phyloP scores from a whole-genome alignment of 1,140 invertebrate species.

The Aplysia californica region DNA sequence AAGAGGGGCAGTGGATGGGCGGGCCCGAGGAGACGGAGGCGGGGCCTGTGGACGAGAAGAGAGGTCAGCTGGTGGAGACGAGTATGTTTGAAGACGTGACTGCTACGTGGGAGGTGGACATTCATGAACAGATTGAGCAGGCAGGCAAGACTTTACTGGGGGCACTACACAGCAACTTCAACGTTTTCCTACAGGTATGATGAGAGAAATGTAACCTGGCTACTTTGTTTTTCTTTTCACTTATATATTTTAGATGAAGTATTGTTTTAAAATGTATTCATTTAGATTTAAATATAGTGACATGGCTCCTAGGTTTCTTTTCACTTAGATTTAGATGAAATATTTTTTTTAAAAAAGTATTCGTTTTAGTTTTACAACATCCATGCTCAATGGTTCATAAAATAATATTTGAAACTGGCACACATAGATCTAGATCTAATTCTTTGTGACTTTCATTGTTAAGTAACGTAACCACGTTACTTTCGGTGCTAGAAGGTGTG shows the following conservation, averaged over 20 bases:
- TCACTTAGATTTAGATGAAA: too few relatives aligned
- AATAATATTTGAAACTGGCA: too few relatives aligned
- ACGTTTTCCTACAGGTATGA: conserved; percentile 47
- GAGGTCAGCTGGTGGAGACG: conserved; percentile 53
- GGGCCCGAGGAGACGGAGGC: conserved; percentile 42
- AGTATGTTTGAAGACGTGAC: conserved; percentile 62
- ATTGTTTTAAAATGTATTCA: background rate
- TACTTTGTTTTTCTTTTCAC: background rate
- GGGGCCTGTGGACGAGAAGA: conserved; percentile 25
- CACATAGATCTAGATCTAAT: too few relatives aligned
- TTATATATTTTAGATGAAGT: background rate
- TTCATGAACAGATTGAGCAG: conserved; percentile 64
- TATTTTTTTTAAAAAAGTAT: too few relatives aligned
- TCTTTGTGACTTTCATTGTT: too few relatives aligned
- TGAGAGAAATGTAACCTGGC: background rate
- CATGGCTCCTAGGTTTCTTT: too few relatives aligned
- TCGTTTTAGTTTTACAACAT: too few relatives aligned
- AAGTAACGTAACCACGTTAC: too few relatives aligned
- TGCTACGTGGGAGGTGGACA: conserved; percentile 58
- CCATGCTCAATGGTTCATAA: too few relatives aligned
- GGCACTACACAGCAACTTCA: conserved; percentile 58
- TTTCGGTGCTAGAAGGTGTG: too few relatives aligned
- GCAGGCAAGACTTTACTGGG: conserved; percentile 57
- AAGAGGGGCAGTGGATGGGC: conserved; percentile 45
- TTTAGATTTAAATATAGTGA: background rate